Base-by-base conservation (phyloP, 1,140 invertebrate genomes). In the Listronotus oregonensis region DNA sequence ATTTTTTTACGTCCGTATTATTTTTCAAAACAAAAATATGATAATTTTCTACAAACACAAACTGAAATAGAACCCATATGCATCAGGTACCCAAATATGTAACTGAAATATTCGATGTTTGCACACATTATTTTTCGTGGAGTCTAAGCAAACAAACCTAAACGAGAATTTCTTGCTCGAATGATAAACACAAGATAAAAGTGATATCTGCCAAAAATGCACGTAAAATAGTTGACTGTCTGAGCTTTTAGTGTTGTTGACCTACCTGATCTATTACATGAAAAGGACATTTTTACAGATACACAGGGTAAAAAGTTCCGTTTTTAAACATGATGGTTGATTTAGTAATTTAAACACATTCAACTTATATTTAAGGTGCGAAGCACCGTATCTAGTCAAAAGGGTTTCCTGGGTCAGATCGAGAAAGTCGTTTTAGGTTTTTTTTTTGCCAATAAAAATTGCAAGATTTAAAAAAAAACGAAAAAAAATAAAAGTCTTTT, bases 61-160 rank as follows among this genome's bases (percentile, higher is more conserved):
- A 47, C 44, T 27, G 44, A 47, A 18, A 21, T 52, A 2, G 43
- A 46, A 17, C 7, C 14, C 17, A 46, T 46, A 46, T 18, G 12
- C 17, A 37, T 37, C 34, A 37, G 34, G 11, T 12, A 37, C 43
- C 17, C 43, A 46, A 17, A 46, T 46, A 5, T 18, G 43, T 17
- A 46, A 46, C 14, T 18, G 14, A 46, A 37, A 37, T 37, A 37
- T 37, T 12, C 34, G 34, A 37, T 58, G 43, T 58, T 58, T 58
- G 21, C 18, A 44, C 17, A 46, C 37, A 31, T 40, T 40, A 27
- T 46, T 58, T 58, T 58, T 58, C 17, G 43, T 46, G 21, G 21
- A 58, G 55, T 58, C 42, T 58, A 47, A 58, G 55, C 21, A 58
- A 58, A 58, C 55, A 17, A 14, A 46, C 40, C 21, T n/a, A 17